Evolutionary conservation across 2,797 vertebrate genomes (phyloP).

Genomic region (Loris lydekkerianus): DNA sequence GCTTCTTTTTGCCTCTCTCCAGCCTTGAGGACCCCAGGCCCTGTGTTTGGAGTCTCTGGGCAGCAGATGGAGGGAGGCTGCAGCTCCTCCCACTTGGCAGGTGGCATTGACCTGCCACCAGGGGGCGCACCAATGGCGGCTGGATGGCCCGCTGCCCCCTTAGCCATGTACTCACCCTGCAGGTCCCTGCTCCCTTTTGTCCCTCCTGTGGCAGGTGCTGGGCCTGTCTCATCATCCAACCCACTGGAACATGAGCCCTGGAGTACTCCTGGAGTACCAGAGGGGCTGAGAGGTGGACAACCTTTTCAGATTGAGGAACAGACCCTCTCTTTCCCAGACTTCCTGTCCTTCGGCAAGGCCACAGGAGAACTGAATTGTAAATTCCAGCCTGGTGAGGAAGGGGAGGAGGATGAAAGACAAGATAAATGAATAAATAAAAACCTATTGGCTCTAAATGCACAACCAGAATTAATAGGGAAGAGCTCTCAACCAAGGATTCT

Average conservation of each 20-base stretch:
- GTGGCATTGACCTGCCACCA: conserved; percentile 48
- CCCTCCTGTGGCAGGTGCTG: neutral
- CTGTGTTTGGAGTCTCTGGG: neutral
- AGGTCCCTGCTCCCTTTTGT: neutral
- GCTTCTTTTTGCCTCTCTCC: neutral
- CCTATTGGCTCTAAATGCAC: conserved; percentile 72
- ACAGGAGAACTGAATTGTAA: conserved; percentile 84
- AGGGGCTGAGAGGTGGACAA: fast-evolving
- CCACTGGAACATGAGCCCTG: neutral
- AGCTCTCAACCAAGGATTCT: conserved; percentile 26
- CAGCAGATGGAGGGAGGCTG: neutral
- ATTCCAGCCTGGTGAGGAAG: conserved; percentile 79
- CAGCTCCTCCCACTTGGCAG: neutral
- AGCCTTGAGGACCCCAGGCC: neutral
- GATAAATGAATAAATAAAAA: conserved; percentile 85
- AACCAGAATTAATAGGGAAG: conserved; percentile 77
- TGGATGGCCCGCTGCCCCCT: neutral
- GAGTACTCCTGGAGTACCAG: neutral
- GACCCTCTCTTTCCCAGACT: neutral
- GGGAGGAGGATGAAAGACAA: conserved; percentile 71
- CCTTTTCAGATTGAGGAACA: neutral
- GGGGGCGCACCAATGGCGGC: conserved; percentile 1
- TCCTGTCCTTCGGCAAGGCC: conserved; percentile 79
- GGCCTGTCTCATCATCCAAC: neutral
- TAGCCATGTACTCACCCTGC: fast-evolving